These are phyloP conservation scores for Sceloporus tristichus DNA, from an alignment of 2,113 vertebrate species.

Conservation along the genomic window DNA sequence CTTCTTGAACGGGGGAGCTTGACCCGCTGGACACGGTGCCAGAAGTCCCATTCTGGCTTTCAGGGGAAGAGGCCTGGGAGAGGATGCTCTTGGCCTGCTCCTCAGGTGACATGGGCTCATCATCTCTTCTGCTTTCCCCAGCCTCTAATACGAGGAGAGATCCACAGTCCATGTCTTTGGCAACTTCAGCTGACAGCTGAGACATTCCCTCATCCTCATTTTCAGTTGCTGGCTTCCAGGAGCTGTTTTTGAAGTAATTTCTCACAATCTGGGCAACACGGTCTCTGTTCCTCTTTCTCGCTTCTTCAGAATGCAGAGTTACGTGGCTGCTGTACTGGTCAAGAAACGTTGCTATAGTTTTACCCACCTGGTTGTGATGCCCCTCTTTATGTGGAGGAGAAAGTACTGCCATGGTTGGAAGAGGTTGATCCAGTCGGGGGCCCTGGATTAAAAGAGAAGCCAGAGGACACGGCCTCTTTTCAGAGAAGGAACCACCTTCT, in stretches of 20 bases:
- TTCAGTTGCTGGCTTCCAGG: neutral
- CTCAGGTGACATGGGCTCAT: neutral
- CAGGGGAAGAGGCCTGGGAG: neutral
- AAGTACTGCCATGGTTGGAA: neutral
- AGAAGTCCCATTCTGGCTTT: neutral
- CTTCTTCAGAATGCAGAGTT: neutral
- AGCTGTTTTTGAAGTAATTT: neutral
- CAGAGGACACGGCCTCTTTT: neutral
- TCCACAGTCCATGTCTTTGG: neutral
- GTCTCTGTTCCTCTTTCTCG: neutral
- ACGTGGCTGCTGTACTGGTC: neutral
- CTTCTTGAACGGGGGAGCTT: no score
- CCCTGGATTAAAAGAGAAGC: no score
- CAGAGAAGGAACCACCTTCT: neutral
- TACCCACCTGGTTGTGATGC: neutral
- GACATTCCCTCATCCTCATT: neutral
- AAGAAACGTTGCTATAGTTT: neutral
- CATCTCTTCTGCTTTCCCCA: rapidly evolving
- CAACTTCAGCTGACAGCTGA: neutral
- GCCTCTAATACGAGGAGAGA: neutral
- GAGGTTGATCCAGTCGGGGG: neutral
- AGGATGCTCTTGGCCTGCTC: no score
- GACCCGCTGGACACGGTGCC: neutral
- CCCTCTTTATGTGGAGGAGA: neutral
- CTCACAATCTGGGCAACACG: slow-evolving; percentile 1